phyloP scores from a whole-genome alignment of 2,888 invertebrate species.

The Cyclophora punctaria region DNA sequence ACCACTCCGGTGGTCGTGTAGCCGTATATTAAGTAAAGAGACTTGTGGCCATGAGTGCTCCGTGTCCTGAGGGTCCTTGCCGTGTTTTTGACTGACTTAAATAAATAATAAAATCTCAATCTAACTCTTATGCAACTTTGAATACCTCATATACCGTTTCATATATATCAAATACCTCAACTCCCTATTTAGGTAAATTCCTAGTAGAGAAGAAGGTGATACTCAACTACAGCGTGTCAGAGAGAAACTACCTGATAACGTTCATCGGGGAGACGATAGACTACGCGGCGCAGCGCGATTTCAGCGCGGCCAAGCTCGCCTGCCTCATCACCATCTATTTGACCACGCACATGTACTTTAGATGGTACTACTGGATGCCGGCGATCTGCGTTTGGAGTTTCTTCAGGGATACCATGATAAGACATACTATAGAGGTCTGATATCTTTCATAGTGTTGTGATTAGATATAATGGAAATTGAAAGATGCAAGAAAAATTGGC shows the following conservation, averaged over 20 bases:
- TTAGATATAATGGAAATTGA: no score
- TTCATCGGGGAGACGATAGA: slow-evolving; percentile 43
- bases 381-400: slow-evolving; percentile 48
- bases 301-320: slow-evolving; percentile 42
- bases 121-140: no score
- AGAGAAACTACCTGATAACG: slow-evolving; percentile 42
- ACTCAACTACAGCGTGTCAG: slow-evolving; percentile 38
- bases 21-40: no score
- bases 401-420: slow-evolving; percentile 56
- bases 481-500: no score
- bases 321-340: slow-evolving; percentile 51
- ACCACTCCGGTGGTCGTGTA: neutral
- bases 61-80: no score
- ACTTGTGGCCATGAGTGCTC: no score
- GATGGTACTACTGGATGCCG: slow-evolving; percentile 54
- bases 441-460: no score
- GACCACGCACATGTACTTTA: slow-evolving; percentile 48
- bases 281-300: slow-evolving; percentile 52
- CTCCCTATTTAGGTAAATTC: slow-evolving; percentile 30
- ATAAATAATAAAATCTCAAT: no score
- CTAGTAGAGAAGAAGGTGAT: slow-evolving; percentile 47
- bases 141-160: neutral
- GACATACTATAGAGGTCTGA: slow-evolving; percentile 54
- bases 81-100: no score
- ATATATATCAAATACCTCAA: neutral